Evolutionary conservation across 2,888 invertebrate species (phyloP), one percentile per base, ranked within the genome.

Genomic region (Hermaeophaga mercurialis): DNA sequence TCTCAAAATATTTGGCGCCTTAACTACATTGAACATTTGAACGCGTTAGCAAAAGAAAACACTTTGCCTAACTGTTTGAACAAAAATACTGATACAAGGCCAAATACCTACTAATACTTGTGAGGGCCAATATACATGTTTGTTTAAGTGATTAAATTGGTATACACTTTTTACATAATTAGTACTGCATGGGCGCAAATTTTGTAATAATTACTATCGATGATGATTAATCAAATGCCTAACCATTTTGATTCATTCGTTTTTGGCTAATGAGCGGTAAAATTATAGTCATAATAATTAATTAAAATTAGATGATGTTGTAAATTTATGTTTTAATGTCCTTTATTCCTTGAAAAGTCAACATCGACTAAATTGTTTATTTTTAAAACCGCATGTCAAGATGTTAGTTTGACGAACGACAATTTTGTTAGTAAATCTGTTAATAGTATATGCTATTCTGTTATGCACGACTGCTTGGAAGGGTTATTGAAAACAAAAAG

Each of bases 121-220:
- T 49, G 49, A 49, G 49, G 49, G 49, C 49, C 41, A 50, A 50
- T 50, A 34, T 41, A 26, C 49, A 33, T 50, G 49, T 50, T 50
- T 50, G 41, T 18, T 31, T 49, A 39, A 39, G 39, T 12, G 28
- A 49, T 49, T 49, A 50, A 38, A 36, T 22, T 41, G 4, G 49
- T 28, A 28, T 48, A 24, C 4, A 36, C 17, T 31, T 33, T 39
- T 41, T 50, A 41, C 49, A 50, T 50, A 47, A 47, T 36, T 15
- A 17, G 36, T 36, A 36, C 47, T 47, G 47, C 47, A 50, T 50
- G 41, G 39, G 31, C 39, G 49, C 17, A 31, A 26, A 41, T 50
- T 39, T 31, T 19, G 36, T 33, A 39, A 50, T 41, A 39, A 49
- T 49, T 50, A 41, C 11, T 41, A 22, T 12, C 12, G 34, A 47